Evolutionary conservation across 1,140 invertebrate species (phyloP), one percentile per base, ranked within the genome.

Genomic region (Holotrichia oblita): DNA sequence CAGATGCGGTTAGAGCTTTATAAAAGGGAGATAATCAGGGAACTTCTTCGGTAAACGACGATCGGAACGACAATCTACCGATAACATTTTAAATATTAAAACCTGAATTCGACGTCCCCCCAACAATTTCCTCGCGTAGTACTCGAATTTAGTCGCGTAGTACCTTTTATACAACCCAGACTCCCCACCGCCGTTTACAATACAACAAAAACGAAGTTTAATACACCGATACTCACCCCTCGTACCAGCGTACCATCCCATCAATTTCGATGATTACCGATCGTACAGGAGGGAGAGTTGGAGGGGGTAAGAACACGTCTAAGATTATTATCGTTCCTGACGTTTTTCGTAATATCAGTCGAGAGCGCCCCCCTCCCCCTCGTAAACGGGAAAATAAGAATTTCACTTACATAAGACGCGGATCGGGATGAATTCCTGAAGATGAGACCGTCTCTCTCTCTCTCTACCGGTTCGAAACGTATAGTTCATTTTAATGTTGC

Each of bases 401-500:
- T 69, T 69, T 69, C 27, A 69, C 22, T 69, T 69, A 69, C 12
- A 69, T 22, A 27, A 69, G 61, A 9, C 61, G 22, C 10, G 7
- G 4, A 7, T 1, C 8, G 24, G 0, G 59, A 4, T 7, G 61
- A 17, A 48, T 34, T 34, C 27, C n/a, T n/a, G n/a, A n/a, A n/a
- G n/a, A n/a, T n/a, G n/a, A n/a, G n/a, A n/a, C n/a, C n/a, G n/a
- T n/a, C n/a, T n/a, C n/a, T n/a, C n/a, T n/a, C n/a, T n/a, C n/a
- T n/a, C n/a, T n/a, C n/a, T 24, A 17, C n/a, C 61, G 20, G 14
- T 27, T 14, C 9, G 17, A 64, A 64, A 20, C 61, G 61, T 24
- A 20, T 2, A 64, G 61, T 69, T 69, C 61, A 69, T 17, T 69
- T 69, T 69, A 69, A 69, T 69, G 61, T 69, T 69, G 22, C 61